phyloP scores from a whole-genome alignment of 2,113 vertebrate genomes.

The Grammomys surdaster region DNA sequence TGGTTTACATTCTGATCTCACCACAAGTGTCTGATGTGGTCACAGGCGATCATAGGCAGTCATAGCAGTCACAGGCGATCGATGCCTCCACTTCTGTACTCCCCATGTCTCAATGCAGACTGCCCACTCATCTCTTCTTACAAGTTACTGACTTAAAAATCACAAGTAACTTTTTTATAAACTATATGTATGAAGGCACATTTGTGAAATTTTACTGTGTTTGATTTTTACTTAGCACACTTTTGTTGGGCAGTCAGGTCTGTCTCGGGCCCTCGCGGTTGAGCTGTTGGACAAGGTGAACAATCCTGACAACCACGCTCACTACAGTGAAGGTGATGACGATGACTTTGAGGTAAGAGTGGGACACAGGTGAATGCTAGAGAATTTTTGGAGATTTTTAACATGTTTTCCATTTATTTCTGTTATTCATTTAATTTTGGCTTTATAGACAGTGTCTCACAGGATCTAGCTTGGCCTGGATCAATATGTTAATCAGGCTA shows the following conservation, averaged over 20 bases:
- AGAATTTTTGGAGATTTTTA: constrained; percentile 25
- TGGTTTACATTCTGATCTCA: constrained; percentile 43
- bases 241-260: constrained; percentile 92
- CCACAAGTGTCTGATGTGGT: background rate
- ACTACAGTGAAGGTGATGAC: constrained; percentile 93
- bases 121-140: background rate
- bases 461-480: background rate
- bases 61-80: background rate
- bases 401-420: constrained; percentile 36
- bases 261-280: constrained; percentile 93
- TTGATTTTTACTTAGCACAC: constrained; percentile 88
- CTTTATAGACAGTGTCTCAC: background rate
- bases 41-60: background rate
- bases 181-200: background rate
- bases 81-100: constrained; percentile 28
- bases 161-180: constrained; percentile 43
- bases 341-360: constrained; percentile 95
- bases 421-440: background rate
- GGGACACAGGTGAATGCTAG: background rate
- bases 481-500: background rate
- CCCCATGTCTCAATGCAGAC: background rate
- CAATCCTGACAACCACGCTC: constrained; percentile 96
- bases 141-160: constrained; percentile 44
- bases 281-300: constrained; percentile 97
- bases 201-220: constrained; percentile 46